phyloP scores from a whole-genome alignment of 2,888 invertebrate species.

The Polymixis lichenea region DNA sequence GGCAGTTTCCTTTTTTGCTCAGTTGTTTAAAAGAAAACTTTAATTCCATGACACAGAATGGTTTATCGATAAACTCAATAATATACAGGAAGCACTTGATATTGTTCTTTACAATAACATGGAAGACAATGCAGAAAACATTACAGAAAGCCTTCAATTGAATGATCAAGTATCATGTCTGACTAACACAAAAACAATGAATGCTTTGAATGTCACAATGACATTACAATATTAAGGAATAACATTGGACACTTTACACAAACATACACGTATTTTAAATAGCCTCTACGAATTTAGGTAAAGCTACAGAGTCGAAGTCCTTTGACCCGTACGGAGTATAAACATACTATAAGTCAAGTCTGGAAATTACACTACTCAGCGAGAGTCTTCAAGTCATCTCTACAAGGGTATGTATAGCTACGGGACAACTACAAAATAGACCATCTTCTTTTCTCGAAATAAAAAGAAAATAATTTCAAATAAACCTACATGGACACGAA shows the following conservation, averaged over 20 bases:
- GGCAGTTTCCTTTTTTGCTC: slow-evolving; percentile 55
- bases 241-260: not conserved
- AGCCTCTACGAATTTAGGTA: not conserved
- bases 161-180: slow-evolving; percentile 30
- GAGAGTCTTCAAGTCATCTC: not conserved
- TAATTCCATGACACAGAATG: slow-evolving; percentile 27
- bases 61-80: slow-evolving; percentile 14
- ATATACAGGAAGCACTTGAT: slow-evolving; percentile 43
- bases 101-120: slow-evolving; percentile 33
- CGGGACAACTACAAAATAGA: not conserved
- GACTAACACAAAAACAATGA: slow-evolving; percentile 34
- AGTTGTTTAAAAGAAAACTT: slow-evolving; percentile 36
- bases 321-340: slow-evolving; percentile 25
- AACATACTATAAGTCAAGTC: slow-evolving; percentile 32
- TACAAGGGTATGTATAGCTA: not conserved
- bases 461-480: not conserved
- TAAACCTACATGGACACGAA: not conserved
- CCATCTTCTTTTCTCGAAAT: not conserved
- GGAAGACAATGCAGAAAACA: slow-evolving; percentile 15
- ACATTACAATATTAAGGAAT: slow-evolving; percentile 8
- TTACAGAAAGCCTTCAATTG: slow-evolving; percentile 38
- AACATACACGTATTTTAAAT: not conserved
- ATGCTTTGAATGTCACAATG: slow-evolving; percentile 17
- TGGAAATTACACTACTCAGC: slow-evolving; percentile 14
- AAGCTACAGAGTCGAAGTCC: slow-evolving; percentile 28